These are phyloP conservation scores for Trichomycterus rosablanca DNA, from an alignment of 2,113 vertebrate genomes.

Conservation along the genomic window DNA sequence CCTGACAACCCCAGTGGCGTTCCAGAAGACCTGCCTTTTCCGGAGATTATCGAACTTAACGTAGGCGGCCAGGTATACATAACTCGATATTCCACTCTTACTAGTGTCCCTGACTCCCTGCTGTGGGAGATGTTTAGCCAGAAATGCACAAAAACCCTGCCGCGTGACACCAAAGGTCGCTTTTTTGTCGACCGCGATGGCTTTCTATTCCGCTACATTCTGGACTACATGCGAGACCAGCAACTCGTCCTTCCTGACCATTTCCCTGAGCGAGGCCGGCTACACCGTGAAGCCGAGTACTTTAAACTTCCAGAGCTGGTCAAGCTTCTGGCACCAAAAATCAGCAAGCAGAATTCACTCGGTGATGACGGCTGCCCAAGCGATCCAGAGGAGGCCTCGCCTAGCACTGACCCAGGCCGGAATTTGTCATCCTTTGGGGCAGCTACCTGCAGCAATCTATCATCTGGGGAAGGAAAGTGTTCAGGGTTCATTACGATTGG, in stretches of 20 bases:
- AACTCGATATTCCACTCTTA: constrained; percentile 84
- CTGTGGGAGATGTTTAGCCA: constrained; percentile 89
- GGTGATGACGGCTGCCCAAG: constrained; percentile 81
- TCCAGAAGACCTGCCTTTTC: constrained; percentile 74
- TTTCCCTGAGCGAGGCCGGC: constrained; percentile 82
- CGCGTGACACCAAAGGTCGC: constrained; percentile 86
- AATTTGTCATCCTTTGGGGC: constrained; percentile 59
- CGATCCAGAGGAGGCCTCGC: constrained; percentile 81
- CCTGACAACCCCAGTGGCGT: constrained; percentile 67
- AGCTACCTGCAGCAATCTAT: constrained; percentile 49
- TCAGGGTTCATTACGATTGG: constrained; percentile 90
- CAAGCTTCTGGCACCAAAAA: constrained; percentile 76
- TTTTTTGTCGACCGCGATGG: constrained; percentile 91
- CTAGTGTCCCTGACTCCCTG: constrained; percentile 81
- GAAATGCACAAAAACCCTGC: constrained; percentile 72
- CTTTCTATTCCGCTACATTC: constrained; percentile 89
- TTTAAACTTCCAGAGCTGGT: constrained; percentile 85
- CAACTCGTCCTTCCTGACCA: constrained; percentile 88
- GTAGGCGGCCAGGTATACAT: constrained; percentile 94
- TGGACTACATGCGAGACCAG: constrained; percentile 90
- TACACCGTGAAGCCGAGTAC: constrained; percentile 88
- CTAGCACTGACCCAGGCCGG: constrained; percentile 59
- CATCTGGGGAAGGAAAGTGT: constrained; percentile 63
- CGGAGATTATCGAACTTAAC: constrained; percentile 89
- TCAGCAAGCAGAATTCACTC: constrained; percentile 84